Evolutionary conservation across 2,797 vertebrate species (phyloP).

Genomic region (Garrulus glandarius): DNA sequence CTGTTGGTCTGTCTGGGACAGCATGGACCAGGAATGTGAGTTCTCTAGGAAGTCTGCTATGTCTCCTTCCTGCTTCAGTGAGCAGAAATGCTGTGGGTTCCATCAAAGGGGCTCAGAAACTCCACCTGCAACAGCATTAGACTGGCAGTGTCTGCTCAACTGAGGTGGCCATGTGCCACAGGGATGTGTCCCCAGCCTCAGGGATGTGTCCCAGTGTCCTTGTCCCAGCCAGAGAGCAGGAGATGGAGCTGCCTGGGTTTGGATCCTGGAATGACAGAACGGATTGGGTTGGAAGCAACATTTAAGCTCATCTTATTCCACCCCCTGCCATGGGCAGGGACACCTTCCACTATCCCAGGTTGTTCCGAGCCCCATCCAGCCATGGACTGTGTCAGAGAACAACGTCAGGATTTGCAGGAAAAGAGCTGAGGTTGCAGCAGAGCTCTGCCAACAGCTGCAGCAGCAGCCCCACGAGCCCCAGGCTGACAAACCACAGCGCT

Average conservation of each 20-base stretch:
- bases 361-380: not conserved
- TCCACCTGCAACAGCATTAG: not conserved
- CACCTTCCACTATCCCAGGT: not conserved
- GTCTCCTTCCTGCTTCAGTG: not conserved
- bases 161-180: fast-evolving
- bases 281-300: not conserved
- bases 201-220: fast-evolving
- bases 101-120: not conserved
- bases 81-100: not conserved
- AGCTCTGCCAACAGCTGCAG: not conserved
- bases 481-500: not conserved
- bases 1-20: not conserved
- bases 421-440: not conserved
- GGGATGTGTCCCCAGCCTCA: not conserved
- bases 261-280: not conserved
- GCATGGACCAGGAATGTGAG: not conserved
- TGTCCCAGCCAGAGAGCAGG: not conserved
- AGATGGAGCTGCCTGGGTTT: not conserved
- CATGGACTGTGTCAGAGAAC: not conserved
- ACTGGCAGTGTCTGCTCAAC: fast-evolving
- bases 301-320: not conserved
- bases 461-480: not conserved
- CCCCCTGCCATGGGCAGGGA: not conserved
- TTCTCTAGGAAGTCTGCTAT: not conserved
- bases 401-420: fast-evolving